These are phyloP conservation scores for Brenthis ino DNA, from an alignment of 2,888 invertebrate genomes.

Conservation along the genomic window DNA sequence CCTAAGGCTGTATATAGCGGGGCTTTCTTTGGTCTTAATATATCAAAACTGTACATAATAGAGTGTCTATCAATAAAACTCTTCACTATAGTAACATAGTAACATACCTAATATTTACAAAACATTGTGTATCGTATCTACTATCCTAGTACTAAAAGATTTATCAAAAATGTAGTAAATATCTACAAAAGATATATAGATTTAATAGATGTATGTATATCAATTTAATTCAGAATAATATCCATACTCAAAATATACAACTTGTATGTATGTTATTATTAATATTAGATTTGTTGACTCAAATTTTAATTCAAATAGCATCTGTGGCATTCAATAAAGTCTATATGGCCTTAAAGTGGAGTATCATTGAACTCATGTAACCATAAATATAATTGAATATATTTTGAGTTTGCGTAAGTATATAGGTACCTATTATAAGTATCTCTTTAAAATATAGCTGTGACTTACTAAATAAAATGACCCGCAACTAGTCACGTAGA, in stretches of 20 bases:
- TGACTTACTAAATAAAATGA: no score
- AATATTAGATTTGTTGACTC: conserved; percentile 47
- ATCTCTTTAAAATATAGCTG: no score
- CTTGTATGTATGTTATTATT: conserved; percentile 40
- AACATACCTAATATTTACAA: conserved; percentile 32
- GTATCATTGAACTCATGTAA: conserved; percentile 34
- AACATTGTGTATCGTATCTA: conserved; percentile 39
- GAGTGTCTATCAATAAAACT: conserved; percentile 26
- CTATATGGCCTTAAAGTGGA: conserved; percentile 29
- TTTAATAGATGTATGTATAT: conserved; percentile 41
- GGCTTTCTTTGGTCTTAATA: conserved; percentile 48
- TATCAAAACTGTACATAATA: conserved; percentile 47
- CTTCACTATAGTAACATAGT: conserved; percentile 28
- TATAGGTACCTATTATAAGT: no score
- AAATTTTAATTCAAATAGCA: conserved; percentile 48
- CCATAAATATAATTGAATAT: background rate
- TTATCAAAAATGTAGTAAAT: conserved; percentile 38
- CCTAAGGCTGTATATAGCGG: conserved; percentile 58
- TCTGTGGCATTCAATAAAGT: conserved; percentile 45
- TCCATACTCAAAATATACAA: conserved; percentile 38
- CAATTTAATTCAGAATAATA: conserved; percentile 44
- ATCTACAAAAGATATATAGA: conserved; percentile 32
- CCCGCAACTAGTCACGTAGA: no score
- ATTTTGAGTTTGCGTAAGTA: no score
- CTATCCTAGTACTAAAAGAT: conserved; percentile 33